phyloP scores from a whole-genome alignment of 2,797 vertebrate species.

The Peromyscus eremicus region DNA sequence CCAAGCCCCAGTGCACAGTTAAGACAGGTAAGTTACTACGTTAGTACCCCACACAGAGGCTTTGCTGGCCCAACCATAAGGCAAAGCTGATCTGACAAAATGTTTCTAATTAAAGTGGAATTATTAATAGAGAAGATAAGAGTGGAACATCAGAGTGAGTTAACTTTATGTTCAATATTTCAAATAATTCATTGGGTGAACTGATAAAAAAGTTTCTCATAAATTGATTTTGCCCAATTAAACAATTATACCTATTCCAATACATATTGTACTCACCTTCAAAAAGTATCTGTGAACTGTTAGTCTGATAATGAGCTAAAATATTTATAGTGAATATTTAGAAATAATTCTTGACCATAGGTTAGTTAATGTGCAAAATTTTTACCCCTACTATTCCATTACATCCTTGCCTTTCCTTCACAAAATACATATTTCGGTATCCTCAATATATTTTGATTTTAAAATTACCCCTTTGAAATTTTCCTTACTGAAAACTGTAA shows the following conservation, averaged over 20 bases:
- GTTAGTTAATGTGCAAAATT: neutral
- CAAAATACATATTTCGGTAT: neutral
- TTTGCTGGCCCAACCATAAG: neutral
- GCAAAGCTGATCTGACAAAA: neutral
- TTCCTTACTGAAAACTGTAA: neutral
- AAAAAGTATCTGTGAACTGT: neutral
- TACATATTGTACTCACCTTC: neutral
- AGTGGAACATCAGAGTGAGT: neutral
- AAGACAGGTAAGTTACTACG: neutral
- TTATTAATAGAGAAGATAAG: neutral
- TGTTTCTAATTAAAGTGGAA: neutral
- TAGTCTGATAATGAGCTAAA: neutral
- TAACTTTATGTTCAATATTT: neutral
- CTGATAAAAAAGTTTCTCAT: neutral
- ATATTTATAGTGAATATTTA: neutral
- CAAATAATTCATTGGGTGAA: neutral
- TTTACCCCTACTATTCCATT: neutral
- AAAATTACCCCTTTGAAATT: slow-evolving; percentile 5
- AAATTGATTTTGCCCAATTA: neutral
- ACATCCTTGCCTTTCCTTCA: neutral
- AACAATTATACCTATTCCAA: neutral
- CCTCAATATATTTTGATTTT: neutral
- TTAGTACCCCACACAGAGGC: neutral
- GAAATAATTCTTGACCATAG: neutral
- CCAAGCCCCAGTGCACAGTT: neutral